Conservation (phyloP, 2,797 vertebrate species). For the Carapus acus region DNA sequence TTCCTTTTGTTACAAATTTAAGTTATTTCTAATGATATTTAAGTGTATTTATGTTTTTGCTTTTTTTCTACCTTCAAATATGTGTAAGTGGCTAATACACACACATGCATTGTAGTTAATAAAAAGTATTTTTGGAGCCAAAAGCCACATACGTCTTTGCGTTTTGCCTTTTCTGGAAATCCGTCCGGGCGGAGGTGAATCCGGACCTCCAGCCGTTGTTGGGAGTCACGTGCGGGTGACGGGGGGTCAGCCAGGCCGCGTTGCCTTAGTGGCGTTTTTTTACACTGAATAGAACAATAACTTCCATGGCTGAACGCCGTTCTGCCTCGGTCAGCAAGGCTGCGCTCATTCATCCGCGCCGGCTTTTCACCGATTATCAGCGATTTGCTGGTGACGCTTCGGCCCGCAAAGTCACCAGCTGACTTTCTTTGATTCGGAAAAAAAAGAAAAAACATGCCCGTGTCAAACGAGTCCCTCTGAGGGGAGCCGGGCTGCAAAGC, state of each 20-base stretch:
- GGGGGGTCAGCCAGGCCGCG: conserved; percentile 64
- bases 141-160: conserved; percentile 20
- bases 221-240: conserved; percentile 62
- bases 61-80: conserved; percentile 56
- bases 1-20: conserved; percentile 73
- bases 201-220: conserved; percentile 47
- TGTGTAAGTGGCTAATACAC: conserved; percentile 52
- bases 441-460: conserved; percentile 16
- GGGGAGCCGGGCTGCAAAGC: not conserved
- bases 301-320: conserved; percentile 54
- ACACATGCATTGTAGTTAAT: conserved; percentile 68
- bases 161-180: conserved; percentile 56
- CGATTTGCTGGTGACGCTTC: conserved; percentile 41
- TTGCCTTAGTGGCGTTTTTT: conserved; percentile 62
- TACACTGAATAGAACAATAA: conserved; percentile 67
- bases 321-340: conserved; percentile 69
- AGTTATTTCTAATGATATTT: conserved; percentile 78
- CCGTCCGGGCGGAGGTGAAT: conserved; percentile 29
- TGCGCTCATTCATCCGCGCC: conserved; percentile 62
- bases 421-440: conserved; percentile 37
- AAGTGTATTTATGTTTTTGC: conserved; percentile 79
- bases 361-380: conserved; percentile 50
- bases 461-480: conserved; percentile 1
- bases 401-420: conserved; percentile 30
- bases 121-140: conserved; percentile 62